Base-by-base conservation (phyloP, 2,888 invertebrate species). In the Lottia scabra region DNA sequence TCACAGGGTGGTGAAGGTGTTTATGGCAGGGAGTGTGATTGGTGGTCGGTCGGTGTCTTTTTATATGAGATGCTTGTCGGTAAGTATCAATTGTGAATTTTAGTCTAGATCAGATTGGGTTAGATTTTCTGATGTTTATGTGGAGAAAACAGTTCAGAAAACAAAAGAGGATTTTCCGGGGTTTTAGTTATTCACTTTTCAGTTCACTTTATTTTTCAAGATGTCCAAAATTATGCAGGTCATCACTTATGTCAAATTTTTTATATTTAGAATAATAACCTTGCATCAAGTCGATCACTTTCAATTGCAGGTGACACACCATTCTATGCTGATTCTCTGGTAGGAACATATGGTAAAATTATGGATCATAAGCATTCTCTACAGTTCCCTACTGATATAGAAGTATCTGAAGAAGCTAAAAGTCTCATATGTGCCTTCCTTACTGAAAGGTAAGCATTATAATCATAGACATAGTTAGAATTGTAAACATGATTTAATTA, bases 1-100 rank as follows among this genome's bases (percentile, higher is more conserved):
- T 98, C 98, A 48, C 98, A 98, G 80, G 97, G 97, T 79, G 95
- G 95, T 56, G 96, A 96, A 88, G 97, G 97, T 73, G 95, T 96
- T 75, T 99, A 99, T 90, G 99, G 99, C 0, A 92, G 97, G 63
- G 99, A 99, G 90, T 98, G 98, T 91, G 98, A 99, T 91, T 98
- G 97, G 97, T 99, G 98, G 98, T 98, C 98, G 26, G 98, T 99
- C 38, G 99, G 99, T 71, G 98, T 99, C 84, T 97, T 99, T 90
- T 93, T 99, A 2, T 99, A 97, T 90, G 99, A 99, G 92, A 98
- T 99, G 98, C 92, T 99, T 70, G 95, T 97, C 74, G 98, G 98
- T 90, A 79, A 86, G 89, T 84, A 13, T n/a, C n/a, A n/a, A n/a
- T n/a, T n/a, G n/a, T n/a, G 1, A 19, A 27, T 30, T 30, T 30